A percentile compares a stretch with the other conserved stretches of the same genome.
These are phyloP conservation scores for Phasianus colchicus DNA, from an alignment of 2,113 vertebrate species.

Conservation along the genomic window DNA sequence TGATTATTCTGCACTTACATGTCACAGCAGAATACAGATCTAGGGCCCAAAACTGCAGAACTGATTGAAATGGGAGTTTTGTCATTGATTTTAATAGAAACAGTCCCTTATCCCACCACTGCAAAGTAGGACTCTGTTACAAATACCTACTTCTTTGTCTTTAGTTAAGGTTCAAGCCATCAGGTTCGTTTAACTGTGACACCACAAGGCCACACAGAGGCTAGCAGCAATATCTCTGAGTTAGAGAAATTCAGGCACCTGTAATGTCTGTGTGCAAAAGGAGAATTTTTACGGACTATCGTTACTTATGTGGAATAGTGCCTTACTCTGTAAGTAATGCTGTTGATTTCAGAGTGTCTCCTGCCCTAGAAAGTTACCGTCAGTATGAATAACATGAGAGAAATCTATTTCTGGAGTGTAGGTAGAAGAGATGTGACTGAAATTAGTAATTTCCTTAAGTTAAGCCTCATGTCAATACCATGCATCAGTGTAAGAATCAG, in stretches of 20 bases:
- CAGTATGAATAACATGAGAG: not conserved
- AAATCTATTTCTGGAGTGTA: slow-evolving; percentile 36
- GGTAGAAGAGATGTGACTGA: slow-evolving; percentile 57
- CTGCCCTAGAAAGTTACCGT: not conserved
- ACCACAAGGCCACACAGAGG: not conserved
- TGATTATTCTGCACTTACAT: slow-evolving; percentile 14
- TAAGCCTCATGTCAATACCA: slow-evolving; percentile 67
- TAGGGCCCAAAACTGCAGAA: not conserved
- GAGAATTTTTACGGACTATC: slow-evolving; percentile 15
- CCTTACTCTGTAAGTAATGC: slow-evolving; percentile 54
- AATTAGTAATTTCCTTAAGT: slow-evolving; percentile 61
- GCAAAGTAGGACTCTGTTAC: not conserved
- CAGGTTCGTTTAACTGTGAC: slow-evolving; percentile 44
- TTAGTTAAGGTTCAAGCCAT: slow-evolving; percentile 41
- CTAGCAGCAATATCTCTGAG: slow-evolving; percentile 59
- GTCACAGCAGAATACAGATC: not conserved
- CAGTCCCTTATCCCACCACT: not conserved
- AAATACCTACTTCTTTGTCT: slow-evolving; percentile 16
- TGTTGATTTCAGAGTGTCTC: slow-evolving; percentile 30
- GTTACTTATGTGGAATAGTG: slow-evolving; percentile 15
- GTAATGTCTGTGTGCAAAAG: slow-evolving; percentile 50
- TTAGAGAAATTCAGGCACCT: slow-evolving; percentile 63
- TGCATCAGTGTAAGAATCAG: slow-evolving; percentile 61
- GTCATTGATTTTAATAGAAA: slow-evolving; percentile 48
- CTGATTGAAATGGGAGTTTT: slow-evolving; percentile 48